Evolutionary conservation across 2,888 invertebrate species (phyloP), one percentile per base, ranked within the genome.

Genomic region (Laothoe populi): DNA sequence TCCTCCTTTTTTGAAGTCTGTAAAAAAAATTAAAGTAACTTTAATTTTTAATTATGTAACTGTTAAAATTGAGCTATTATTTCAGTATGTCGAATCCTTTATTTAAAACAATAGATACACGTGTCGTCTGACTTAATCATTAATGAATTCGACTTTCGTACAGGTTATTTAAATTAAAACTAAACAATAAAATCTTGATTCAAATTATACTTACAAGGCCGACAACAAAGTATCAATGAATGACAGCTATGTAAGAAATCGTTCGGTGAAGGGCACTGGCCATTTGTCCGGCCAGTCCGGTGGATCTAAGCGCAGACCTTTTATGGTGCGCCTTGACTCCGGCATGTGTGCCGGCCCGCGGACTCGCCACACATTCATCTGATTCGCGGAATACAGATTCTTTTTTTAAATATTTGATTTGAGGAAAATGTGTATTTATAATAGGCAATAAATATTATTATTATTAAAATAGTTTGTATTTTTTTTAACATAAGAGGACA

Each of bases 261-360:
- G 35, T 19, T 31, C 35, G 26, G 26, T 26, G 49, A 53, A 53
- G 53, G 53, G 53, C 53, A 53, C 35, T 35, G 11, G 53, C 46
- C 13, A 13, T 53, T 35, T 49, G 31, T 31, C 31, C 31, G 8
- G 38, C 38, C 38, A 38, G 31, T 53, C 53, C 31, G 53, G 31
- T 53, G 35, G 31, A 53, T 53, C 53, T 53, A 53, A 53, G 53
- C 19, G 31, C 11, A 35, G 35, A 53, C 53, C 35, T 53, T 53
- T 11, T 35, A 53, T 19, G 53, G 53, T 16, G 31, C 53, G 35
- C 53, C 53, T 53, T 53, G 53, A 53, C 19, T 38, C n/a, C 5
- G 19, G 19, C 44, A 8, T 19, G 19, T 35, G 35, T 31, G n/a
- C 19, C 31, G 31, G 31, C 2, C 26, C 19, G 21, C 21, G 19